phyloP scores from a whole-genome alignment of 2,888 invertebrate species.

The Drosophila stalkeri region DNA sequence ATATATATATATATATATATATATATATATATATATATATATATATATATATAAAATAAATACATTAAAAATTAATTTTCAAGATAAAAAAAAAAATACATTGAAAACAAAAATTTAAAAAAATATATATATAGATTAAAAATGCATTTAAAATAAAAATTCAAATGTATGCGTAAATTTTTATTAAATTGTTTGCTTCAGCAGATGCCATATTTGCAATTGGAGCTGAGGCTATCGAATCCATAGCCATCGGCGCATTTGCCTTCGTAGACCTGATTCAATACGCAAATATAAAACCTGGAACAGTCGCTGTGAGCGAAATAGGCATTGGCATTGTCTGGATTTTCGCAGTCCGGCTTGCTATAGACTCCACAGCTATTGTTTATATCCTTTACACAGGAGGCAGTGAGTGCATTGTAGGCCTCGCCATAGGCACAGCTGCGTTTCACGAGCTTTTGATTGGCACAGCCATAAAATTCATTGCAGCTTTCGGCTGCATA shows the following conservation, averaged over 20 bases:
- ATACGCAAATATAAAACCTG: conserved; percentile 31
- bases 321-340: conserved; percentile 30
- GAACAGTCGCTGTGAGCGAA: conserved; percentile 32
- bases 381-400: conserved; percentile 16
- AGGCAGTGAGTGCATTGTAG: conserved; percentile 3
- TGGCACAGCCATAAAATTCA: conserved; percentile 29
- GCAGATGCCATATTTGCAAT: conserved; percentile 26
- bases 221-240: conserved; percentile 27
- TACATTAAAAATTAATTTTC: too few species aligned
- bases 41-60: too few species aligned
- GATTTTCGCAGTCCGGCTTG: conserved; percentile 29
- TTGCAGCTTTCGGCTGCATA: conserved; percentile 30
- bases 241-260: conserved; percentile 31
- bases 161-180: neutral
- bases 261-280: conserved; percentile 29
- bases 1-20: too few species aligned
- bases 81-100: too few species aligned
- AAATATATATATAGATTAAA: too few species aligned
- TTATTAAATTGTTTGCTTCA: neutral
- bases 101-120: too few species aligned
- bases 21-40: too few species aligned
- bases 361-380: conserved; percentile 10
- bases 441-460: conserved; percentile 19
- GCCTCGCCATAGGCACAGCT: conserved; percentile 26
- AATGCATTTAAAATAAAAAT: neutral